These are phyloP conservation scores for Alligator sinensis DNA, from an alignment of 2,113 vertebrate genomes.

Conservation along the genomic window DNA sequence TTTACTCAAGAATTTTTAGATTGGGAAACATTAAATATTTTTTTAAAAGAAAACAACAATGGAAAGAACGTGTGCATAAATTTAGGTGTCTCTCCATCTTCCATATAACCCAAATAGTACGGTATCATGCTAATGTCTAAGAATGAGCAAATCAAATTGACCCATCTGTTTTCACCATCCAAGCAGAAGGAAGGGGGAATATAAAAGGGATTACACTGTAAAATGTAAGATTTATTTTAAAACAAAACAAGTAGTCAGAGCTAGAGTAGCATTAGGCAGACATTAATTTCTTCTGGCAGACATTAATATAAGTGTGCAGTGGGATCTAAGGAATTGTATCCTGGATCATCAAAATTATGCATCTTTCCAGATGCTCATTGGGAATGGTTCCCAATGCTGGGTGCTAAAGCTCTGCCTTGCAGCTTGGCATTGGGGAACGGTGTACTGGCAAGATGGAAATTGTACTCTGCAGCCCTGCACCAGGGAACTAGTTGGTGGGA, in stretches of 20 bases:
- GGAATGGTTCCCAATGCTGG: not conserved
- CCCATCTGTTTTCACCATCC: not conserved
- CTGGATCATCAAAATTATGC: no score
- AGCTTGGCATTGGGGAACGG: no score
- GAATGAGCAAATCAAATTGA: not conserved
- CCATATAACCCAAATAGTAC: not conserved
- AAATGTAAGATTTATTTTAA: not conserved
- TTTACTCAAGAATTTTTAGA: not conserved
- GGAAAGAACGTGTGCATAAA: not conserved
- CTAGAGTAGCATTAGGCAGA: not conserved
- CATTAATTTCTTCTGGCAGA: no score
- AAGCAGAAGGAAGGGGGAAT: not conserved
- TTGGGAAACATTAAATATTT: not conserved
- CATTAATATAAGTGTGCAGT: no score
- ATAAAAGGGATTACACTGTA: not conserved
- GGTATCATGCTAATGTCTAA: not conserved
- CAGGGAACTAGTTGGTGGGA: no score
- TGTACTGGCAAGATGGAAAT: no score
- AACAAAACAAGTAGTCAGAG: not conserved
- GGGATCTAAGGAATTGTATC: no score
- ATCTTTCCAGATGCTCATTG: not conserved
- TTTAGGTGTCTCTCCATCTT: not conserved
- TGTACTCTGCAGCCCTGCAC: no score
- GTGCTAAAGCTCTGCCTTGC: no score
- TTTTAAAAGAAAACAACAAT: not conserved